Conservation (phyloP, 2,888 invertebrate genomes). For the Sphinx pinastri region DNA sequence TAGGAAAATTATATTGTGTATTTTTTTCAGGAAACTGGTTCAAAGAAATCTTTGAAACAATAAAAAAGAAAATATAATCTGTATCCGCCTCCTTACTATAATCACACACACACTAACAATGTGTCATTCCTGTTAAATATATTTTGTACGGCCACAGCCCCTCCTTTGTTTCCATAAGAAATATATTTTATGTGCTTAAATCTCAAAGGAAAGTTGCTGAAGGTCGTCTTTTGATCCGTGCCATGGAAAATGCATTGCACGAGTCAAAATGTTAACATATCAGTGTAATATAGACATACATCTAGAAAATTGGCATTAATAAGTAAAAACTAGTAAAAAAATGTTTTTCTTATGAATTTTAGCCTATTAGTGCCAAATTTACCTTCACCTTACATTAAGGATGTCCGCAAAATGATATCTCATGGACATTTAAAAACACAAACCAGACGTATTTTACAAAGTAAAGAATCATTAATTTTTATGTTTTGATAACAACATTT, state of each 20-base stretch:
- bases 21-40: too few species aligned
- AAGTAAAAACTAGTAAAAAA: constrained; percentile 31
- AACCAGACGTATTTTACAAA: constrained; percentile 32
- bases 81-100: constrained; percentile 58
- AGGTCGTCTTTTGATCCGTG: constrained; percentile 10
- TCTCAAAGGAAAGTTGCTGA: constrained; percentile 13
- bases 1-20: too few species aligned
- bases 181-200: constrained; percentile 34
- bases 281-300: constrained; percentile 63
- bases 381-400: constrained; percentile 68
- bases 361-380: constrained; percentile 50
- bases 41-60: neutral
- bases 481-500: too few species aligned
- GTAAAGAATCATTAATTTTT: neutral
- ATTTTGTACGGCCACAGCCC: constrained; percentile 36
- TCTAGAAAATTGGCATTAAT: constrained; percentile 53
- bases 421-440: constrained; percentile 42
- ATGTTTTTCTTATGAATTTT: constrained; percentile 3
- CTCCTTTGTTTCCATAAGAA: constrained; percentile 37
- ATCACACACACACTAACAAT: constrained; percentile 74
- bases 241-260: constrained; percentile 37
- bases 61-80: constrained; percentile 36
- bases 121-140: constrained; percentile 72
- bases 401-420: constrained; percentile 53
- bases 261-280: constrained; percentile 58